A percentile compares a stretch with the other conserved stretches of the same genome.
These are phyloP conservation scores for Cheilosia pagana DNA, from an alignment of 2,888 invertebrate genomes.

Conservation along the genomic window DNA sequence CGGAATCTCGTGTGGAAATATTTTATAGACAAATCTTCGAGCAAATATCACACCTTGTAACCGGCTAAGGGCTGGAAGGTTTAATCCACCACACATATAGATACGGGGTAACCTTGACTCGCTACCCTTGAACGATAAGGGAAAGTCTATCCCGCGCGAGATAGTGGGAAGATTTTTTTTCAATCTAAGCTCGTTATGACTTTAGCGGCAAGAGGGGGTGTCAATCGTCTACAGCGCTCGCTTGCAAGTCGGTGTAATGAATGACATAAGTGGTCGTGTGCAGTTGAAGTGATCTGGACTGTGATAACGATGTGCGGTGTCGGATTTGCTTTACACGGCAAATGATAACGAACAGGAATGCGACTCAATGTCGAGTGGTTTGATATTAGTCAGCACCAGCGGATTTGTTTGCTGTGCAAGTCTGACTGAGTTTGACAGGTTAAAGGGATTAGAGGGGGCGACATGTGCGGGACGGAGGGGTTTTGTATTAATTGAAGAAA, in stretches of 20 bases:
- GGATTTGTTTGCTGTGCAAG: too few relatives aligned
- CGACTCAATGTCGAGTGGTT: neutral
- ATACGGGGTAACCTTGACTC: slow-evolving; percentile 6
- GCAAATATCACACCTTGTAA: neutral
- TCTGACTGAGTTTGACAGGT: too few relatives aligned
- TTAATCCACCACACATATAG: neutral
- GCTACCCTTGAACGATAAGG: slow-evolving; percentile 18
- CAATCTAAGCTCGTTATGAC: neutral
- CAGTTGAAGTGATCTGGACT: neutral
- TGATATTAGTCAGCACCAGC: neutral
- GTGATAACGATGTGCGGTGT: neutral
- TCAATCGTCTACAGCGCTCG: neutral
- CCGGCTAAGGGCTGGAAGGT: neutral
- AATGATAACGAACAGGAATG: neutral
- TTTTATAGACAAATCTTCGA: neutral
- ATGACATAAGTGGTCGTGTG: slow-evolving; percentile 27
- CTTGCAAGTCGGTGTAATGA: neutral
- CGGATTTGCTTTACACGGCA: neutral
- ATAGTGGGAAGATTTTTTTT: neutral
- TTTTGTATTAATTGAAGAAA: too few relatives aligned
- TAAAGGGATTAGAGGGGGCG: too few relatives aligned
- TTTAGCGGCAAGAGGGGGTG: neutral
- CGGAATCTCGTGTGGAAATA: slow-evolving; percentile 5
- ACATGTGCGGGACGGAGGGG: too few relatives aligned
- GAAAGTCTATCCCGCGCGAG: neutral